Base-by-base conservation (phyloP, 2,888 invertebrate genomes). In the Saturnia japonica region DNA sequence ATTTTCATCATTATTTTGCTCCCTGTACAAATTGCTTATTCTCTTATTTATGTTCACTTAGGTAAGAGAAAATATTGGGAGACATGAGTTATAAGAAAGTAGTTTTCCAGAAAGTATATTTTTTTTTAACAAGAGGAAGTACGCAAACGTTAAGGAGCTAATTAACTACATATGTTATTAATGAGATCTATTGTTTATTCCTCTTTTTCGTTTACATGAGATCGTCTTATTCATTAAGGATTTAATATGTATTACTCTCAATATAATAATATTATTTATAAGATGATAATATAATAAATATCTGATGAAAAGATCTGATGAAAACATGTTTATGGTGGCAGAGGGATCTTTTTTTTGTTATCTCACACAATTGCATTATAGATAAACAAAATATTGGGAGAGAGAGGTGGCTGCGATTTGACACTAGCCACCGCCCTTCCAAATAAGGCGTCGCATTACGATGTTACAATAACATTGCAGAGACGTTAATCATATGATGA, bases 1-100 rank as follows among this genome's bases (percentile, higher is more conserved):
- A 47, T 60, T 60, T 68, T 40, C 68, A 70, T 70, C 68, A 67
- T 64, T 45, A 64, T 64, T 64, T 64, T 57, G 57, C 9, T 64
- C 54, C 22, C 11, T 67, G 64, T 67, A 51, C 66, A 64, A 64
- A 64, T 64, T 64, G n/a, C 40, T 64, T 64, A 64, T 64, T 64
- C n/a, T n/a, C 19, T 40, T 64, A 40, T 64, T 64, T 64, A 64
- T 64, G 40, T 22, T 64, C 25, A 28, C 34, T 9, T 40, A 22
- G 40, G 19, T 64, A 40, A 64, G 40, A 64, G n/a, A 40, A 64
- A 40, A 64, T 64, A 40, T 64, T 40, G n/a, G 40, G n/a, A 64
- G 64, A 34, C 7, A 64, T 19, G 2, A 64, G 34, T 64, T 40
- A 40, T 40, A 28, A 28, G 54, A 11, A 11, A 11, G 57, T 60